phyloP scores from a whole-genome alignment of 2,797 vertebrate genomes.

The Prionace glauca region DNA sequence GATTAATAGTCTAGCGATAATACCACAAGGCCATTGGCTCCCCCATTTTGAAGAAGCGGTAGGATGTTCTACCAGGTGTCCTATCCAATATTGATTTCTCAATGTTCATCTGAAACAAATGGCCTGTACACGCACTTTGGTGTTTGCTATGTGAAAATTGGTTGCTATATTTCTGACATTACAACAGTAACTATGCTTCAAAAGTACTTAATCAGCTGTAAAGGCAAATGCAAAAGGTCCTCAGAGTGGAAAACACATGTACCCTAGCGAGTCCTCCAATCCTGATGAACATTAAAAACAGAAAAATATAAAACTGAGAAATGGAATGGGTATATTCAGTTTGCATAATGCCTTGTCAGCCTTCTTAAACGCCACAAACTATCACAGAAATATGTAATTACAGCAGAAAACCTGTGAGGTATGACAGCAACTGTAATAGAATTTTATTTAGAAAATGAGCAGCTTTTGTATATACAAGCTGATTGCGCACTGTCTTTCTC shows the following conservation, averaged over 20 bases:
- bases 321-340: background rate
- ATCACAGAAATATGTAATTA: background rate
- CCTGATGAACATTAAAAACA: background rate
- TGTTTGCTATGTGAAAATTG: background rate
- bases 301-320: background rate
- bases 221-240: background rate
- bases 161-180: background rate
- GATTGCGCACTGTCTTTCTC: background rate
- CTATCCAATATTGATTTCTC: background rate
- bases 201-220: background rate
- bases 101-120: background rate
- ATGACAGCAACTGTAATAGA: background rate
- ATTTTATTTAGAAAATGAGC: conserved; percentile 1
- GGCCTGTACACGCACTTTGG: background rate
- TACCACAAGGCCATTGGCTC: no score
- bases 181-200: background rate
- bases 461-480: background rate
- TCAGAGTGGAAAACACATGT: background rate
- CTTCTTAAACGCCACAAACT: background rate
- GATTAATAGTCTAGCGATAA: no score
- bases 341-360: background rate
- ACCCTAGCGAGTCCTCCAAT: no score
- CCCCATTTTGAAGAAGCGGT: no score
- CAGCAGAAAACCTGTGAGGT: background rate
- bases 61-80: background rate